A percentile compares a stretch with the other conserved stretches of the same genome.
These are phyloP conservation scores for Hirtodrosophila duncani DNA, from an alignment of 2,888 invertebrate genomes.

Conservation along the genomic window DNA sequence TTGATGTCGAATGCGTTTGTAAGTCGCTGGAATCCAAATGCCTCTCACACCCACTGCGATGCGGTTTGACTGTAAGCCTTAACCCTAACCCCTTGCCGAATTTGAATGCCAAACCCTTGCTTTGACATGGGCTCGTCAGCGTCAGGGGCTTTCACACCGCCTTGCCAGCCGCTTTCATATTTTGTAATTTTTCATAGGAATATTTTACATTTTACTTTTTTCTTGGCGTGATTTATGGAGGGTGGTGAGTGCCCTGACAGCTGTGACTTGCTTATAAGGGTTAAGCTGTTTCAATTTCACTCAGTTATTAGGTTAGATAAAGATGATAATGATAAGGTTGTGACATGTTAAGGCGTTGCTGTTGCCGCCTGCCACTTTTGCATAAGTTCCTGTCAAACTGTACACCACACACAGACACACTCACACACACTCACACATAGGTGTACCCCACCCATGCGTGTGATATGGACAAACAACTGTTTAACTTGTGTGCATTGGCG, in stretches of 20 bases:
- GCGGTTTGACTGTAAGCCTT: slow-evolving; percentile 70
- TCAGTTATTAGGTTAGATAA: slow-evolving; percentile 63
- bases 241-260: slow-evolving; percentile 44
- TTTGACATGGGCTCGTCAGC: slow-evolving; percentile 16
- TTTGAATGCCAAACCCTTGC: slow-evolving; percentile 16
- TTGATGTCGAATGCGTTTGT: slow-evolving; percentile 75
- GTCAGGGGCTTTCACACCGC: slow-evolving; percentile 17
- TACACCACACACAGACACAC: too few relatives aligned
- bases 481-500: slow-evolving; percentile 49
- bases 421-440: too few relatives aligned
- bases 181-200: slow-evolving; percentile 55
- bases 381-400: too few relatives aligned
- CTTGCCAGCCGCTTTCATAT: slow-evolving; percentile 60
- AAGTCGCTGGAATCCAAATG: slow-evolving; percentile 52
- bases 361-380: slow-evolving; percentile 15
- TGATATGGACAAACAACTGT: slow-evolving; percentile 45
- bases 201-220: slow-evolving; percentile 31
- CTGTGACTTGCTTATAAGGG: slow-evolving; percentile 58
- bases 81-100: slow-evolving; percentile 33
- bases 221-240: slow-evolving; percentile 55
- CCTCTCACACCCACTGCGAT: slow-evolving; percentile 36
- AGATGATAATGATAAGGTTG: slow-evolving; percentile 63
- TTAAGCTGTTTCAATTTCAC: slow-evolving; percentile 71
- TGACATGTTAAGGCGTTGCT: slow-evolving; percentile 45
- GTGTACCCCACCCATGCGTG: slow-evolving; percentile 14